phyloP scores from a whole-genome alignment of 2,888 invertebrate species.

The Drosophila lacicola region DNA sequence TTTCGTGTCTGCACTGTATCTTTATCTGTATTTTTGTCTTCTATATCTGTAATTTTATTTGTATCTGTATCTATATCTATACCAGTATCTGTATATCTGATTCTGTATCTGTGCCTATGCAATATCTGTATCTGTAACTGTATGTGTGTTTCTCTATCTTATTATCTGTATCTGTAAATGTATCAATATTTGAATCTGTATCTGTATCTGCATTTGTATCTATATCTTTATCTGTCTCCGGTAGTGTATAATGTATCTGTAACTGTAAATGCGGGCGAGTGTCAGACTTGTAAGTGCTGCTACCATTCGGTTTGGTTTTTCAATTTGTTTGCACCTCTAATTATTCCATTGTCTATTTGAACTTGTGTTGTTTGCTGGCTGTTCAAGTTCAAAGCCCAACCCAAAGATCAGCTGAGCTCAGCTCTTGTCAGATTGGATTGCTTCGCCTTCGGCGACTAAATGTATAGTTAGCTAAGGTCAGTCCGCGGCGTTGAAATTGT shows the following conservation, averaged over 20 bases:
- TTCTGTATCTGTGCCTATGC: background rate
- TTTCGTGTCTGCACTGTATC: background rate
- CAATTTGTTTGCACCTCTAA: constrained; percentile 53
- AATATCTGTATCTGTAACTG: background rate
- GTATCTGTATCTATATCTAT: background rate
- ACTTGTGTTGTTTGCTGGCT: constrained; percentile 21
- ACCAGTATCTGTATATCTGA: background rate
- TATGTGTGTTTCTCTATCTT: background rate
- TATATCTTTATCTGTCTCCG: constrained; percentile 17
- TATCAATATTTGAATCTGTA: background rate
- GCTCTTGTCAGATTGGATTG: constrained; percentile 17
- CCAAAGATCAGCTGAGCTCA: constrained; percentile 57
- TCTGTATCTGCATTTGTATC: constrained; percentile 3
- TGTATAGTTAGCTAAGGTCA: constrained; percentile 71
- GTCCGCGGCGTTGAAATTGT: constrained; percentile 65
- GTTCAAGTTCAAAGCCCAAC: constrained; percentile 80
- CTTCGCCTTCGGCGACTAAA: constrained; percentile 51
- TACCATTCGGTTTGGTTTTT: constrained; percentile 54
- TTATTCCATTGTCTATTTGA: constrained; percentile 24
- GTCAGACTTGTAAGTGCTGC: constrained; percentile 54
- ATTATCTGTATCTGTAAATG: background rate
- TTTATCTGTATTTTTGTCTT: background rate
- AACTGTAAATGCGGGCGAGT: constrained; percentile 59
- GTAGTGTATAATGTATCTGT: background rate
- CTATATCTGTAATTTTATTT: too few species aligned